phyloP scores from a whole-genome alignment of 2,888 invertebrate genomes.

The Meiosimyza platycephala region DNA sequence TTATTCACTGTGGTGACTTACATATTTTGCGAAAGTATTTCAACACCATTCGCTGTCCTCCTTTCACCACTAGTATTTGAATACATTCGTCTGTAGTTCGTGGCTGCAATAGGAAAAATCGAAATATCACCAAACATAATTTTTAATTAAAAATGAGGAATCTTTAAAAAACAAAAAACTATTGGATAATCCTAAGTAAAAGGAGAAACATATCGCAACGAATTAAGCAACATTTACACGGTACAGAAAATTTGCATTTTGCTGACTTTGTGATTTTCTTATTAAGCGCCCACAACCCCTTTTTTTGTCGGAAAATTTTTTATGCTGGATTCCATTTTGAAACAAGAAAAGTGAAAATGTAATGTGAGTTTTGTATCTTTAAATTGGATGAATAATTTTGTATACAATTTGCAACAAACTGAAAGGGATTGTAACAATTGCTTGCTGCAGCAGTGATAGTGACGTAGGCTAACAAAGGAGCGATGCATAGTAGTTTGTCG shows the following conservation, averaged over 20 bases:
- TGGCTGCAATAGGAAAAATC: slow-evolving; percentile 31
- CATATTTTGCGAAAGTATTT: background rate
- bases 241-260: background rate
- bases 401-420: too few species aligned
- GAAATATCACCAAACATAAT: slow-evolving; percentile 23
- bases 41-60: slow-evolving; percentile 17
- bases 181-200: background rate
- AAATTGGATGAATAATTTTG: background rate
- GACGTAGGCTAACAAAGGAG: too few species aligned
- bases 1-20: too few species aligned
- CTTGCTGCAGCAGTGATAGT: background rate
- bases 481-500: too few species aligned
- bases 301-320: background rate
- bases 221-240: slow-evolving; percentile 4
- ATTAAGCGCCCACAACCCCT: slow-evolving; percentile 22
- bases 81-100: slow-evolving; percentile 30
- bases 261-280: slow-evolving; percentile 11
- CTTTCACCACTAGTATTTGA: slow-evolving; percentile 23
- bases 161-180: slow-evolving; percentile 15
- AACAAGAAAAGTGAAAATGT: background rate
- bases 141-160: slow-evolving; percentile 17
- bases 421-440: background rate
- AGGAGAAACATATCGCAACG: background rate
- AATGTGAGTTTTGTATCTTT: background rate
- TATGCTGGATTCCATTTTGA: background rate